phyloP scores from a whole-genome alignment of 1,140 invertebrate species.

The Centruroides sculpturatus region DNA sequence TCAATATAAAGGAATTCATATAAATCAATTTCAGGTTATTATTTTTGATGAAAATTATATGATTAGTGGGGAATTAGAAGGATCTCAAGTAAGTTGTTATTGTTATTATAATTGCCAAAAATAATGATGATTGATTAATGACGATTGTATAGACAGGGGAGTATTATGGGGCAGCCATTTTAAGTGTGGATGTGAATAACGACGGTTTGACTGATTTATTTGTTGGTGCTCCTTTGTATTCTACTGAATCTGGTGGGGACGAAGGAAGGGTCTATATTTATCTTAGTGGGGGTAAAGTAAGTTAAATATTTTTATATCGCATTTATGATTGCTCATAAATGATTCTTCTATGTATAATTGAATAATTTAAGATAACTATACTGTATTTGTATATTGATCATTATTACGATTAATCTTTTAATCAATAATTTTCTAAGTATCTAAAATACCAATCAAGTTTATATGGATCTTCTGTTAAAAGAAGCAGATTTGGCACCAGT shows the following conservation, averaged over 20 bases:
- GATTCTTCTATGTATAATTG: not conserved
- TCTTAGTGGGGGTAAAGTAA: constrained; percentile 25
- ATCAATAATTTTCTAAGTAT: not conserved
- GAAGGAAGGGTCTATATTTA: constrained; percentile 45
- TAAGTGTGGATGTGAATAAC: constrained; percentile 50
- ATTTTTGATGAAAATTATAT: too few relatives aligned
- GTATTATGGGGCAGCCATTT: constrained; percentile 57
- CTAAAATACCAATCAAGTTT: not conserved
- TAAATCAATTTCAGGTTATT: too few relatives aligned
- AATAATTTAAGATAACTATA: not conserved
- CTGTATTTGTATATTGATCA: not conserved
- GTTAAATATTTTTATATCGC: not conserved
- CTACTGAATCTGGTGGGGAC: constrained; percentile 27
- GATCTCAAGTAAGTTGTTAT: too few relatives aligned
- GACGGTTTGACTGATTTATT: constrained; percentile 54
- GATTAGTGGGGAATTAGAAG: too few relatives aligned
- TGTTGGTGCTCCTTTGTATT: constrained; percentile 60
- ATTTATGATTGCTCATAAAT: not conserved
- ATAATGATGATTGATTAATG: too few relatives aligned
- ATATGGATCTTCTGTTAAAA: not conserved
- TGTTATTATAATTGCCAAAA: too few relatives aligned
- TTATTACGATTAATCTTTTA: not conserved
- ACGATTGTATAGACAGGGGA: constrained; percentile 34
- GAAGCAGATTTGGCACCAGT: constrained; percentile 32
- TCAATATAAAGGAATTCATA: too few relatives aligned